These are phyloP conservation scores for Dipodomys stephensi DNA, from an alignment of 2,113 vertebrate species.

Conservation along the genomic window DNA sequence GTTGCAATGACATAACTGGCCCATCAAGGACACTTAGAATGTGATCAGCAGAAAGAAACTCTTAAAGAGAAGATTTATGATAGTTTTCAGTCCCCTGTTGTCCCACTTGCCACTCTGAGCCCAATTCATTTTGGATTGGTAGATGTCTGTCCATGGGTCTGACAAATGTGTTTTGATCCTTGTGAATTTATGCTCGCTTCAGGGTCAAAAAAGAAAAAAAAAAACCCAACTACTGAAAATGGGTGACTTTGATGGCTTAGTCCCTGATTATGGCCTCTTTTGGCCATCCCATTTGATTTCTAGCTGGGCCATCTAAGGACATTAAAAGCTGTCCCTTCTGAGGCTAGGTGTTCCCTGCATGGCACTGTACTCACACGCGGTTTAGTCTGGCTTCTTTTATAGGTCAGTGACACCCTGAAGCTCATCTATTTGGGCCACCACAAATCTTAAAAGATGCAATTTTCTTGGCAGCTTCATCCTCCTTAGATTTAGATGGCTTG, in stretches of 20 bases:
- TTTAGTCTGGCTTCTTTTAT: constrained; percentile 40
- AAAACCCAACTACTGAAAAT: constrained; percentile 42
- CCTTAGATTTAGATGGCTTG: constrained; percentile 46
- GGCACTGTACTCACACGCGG: not conserved
- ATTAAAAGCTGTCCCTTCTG: constrained; percentile 24
- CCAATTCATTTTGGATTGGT: constrained; percentile 40
- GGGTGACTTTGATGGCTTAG: constrained; percentile 47
- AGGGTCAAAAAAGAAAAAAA: not conserved
- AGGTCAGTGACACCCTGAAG: constrained; percentile 62
- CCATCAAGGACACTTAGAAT: constrained; percentile 58
- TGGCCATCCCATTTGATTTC: constrained; percentile 59
- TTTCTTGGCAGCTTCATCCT: constrained; percentile 67
- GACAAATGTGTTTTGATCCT: constrained; percentile 66
- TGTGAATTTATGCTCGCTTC: constrained; percentile 68
- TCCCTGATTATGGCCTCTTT: constrained; percentile 55
- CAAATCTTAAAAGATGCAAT: constrained; percentile 74
- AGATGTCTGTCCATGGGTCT: constrained; percentile 45
- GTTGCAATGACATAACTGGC: not conserved
- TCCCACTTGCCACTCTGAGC: constrained; percentile 13
- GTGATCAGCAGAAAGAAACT: constrained; percentile 52
- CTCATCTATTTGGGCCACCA: constrained; percentile 53
- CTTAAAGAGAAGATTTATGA: constrained; percentile 57
- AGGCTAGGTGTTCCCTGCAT: not conserved
- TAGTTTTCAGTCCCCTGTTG: not conserved
- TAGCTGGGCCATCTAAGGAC: constrained; percentile 15